Evolutionary conservation across 2,113 vertebrate species (phyloP), one percentile per base, ranked within the genome.

Genomic region (Hystrix cristata): DNA sequence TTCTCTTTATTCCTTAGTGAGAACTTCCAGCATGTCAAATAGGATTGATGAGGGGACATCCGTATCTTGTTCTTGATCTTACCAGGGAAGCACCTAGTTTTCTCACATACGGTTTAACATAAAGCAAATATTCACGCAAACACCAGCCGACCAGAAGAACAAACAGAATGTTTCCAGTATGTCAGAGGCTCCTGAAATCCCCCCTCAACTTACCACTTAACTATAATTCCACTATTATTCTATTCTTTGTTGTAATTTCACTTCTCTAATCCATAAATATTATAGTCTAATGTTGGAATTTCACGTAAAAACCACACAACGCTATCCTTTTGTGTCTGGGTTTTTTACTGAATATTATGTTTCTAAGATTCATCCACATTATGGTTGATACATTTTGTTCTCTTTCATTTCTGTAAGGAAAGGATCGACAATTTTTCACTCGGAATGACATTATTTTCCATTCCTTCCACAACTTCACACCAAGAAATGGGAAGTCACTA

Each of bases 61-160:
- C 2, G 59, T 94, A 19, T 15, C 27, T 80, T 60, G 1, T 31
- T 53, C 27, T 55, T 83, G 21, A n/a, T 74, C 16, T 55, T 90
- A 93, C 51, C 46, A 93, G 48, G 80, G n/a, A 91, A 53, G 13
- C 27, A 90, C 19, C 11, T 71, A 71, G 38, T 59, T 93, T 91
- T 91, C 43, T 82, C 31, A 96, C 0, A 19, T 62, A 55, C n/a
- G 14, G 6, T 13, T 79, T 81, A 81, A 59, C 25, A 84, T 80
- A 78, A 80, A 92, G 51, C 19, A 93, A 82, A 78, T 27, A 80
- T 38, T 48, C n/a, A 78, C 81, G 38, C 9, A 95, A 67, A 53
- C 10, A 59, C 7, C n/a, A 48, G 25, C 34, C 38, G 38, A 38
- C 38, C 3, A 18, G n/a, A 19, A 29, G 11, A 95, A 90, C 46